These are phyloP conservation scores for Platyrinchus mystaceus DNA, from an alignment of 2,797 vertebrate genomes.

Conservation along the genomic window DNA sequence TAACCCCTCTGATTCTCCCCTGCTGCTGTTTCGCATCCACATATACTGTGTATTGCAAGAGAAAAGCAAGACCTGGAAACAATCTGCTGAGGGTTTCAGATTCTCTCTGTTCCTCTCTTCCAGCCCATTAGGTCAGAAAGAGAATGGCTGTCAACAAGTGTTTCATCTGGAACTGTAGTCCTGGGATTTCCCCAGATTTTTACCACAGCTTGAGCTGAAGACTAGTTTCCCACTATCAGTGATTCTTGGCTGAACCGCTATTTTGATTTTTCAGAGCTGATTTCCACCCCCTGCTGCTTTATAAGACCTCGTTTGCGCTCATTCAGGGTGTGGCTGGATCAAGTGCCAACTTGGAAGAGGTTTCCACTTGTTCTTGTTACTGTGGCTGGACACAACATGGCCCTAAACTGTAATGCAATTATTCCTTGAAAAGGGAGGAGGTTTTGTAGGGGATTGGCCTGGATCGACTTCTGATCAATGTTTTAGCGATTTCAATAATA, in stretches of 20 bases:
- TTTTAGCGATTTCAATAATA: neutral
- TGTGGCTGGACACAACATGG: neutral
- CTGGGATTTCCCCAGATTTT: constrained; percentile 37
- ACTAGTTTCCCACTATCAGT: neutral
- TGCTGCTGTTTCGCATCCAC: constrained; percentile 53
- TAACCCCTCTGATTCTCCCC: constrained; percentile 30
- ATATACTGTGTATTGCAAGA: neutral
- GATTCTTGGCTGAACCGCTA: neutral
- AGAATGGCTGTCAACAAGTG: constrained; percentile 40
- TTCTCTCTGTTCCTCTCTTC: constrained; percentile 52
- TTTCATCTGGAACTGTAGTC: constrained; percentile 8
- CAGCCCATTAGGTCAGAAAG: constrained; percentile 51
- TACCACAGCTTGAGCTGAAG: neutral
- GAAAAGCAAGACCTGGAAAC: constrained; percentile 47
- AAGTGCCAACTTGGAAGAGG: neutral
- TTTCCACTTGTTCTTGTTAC: neutral
- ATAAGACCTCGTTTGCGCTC: neutral
- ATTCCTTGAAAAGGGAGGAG: neutral
- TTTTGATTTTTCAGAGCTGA: constrained; percentile 10
- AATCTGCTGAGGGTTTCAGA: constrained; percentile 58
- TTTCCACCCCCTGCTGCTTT: neutral
- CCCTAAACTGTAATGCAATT: neutral
- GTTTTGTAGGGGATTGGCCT: neutral
- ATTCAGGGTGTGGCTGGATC: neutral
- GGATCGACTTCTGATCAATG: neutral